Base-by-base conservation (phyloP, 2,797 vertebrate genomes). In the Podargus strigoides region DNA sequence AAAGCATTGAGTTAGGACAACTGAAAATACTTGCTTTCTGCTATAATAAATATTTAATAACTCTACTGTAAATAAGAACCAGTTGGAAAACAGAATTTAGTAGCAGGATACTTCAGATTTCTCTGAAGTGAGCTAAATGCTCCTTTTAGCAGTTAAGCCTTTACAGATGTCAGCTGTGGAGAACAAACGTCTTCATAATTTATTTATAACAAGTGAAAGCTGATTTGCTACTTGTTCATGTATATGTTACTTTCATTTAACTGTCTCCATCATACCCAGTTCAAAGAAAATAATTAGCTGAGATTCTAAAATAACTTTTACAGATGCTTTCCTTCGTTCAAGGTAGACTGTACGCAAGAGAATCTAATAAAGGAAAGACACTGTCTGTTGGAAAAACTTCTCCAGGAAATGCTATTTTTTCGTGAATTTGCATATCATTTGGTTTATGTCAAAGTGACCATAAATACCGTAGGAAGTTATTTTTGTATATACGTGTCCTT, bases 181-280 rank as follows among this genome's bases (percentile, higher is more conserved):
- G 91, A 94, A 82, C 91, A 96, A 94, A 59, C 68, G 69, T 94
- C 82, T 53, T 53, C 30, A n/a, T 53, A 32, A 53, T 32, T 53
- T 53, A 53, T 97, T 96, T 90, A 95, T 87, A 89, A 76, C 67
- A 88, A 73, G 63, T 79, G 83, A 85, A 94, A 93, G 49, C 63
- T 78, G 90, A 83, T 93, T 89, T 77, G 85, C 64, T 64, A 22
- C 81, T 80, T 79, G 68, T 87, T 91, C 55, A 9, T 80, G 23
- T 90, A 60, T 76, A 36, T 30, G 66, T 44, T 87, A 37, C 76
- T 82, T 90, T 68, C 79, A 34, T 96, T 95, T 85, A 77, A 59
- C 83, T 87, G 76, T 86, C 78, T 94, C 89, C 15, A 24, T 80
- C 22, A 14, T 16, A 67, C 87, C 85, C 90, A 14, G 63, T 94